Evolutionary conservation across 2,888 invertebrate species (phyloP), one percentile per base, ranked within the genome.

Genomic region (Tortrix viridana): DNA sequence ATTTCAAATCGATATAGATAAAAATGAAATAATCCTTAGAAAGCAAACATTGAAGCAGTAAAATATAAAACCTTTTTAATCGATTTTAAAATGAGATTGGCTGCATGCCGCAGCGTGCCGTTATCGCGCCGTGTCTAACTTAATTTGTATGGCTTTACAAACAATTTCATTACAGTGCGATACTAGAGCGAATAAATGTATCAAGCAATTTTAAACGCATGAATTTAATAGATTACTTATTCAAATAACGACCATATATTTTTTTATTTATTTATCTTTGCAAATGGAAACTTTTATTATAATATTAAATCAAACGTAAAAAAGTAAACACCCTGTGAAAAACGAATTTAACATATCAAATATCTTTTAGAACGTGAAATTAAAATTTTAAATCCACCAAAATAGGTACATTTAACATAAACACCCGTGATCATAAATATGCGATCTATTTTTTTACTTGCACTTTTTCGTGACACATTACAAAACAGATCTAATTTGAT

Each of bases 401-500:
- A 43, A n/a, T 23, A 23, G n/a, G n/a, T n/a, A 9, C 18, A 44
- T 19, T 9, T 14, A 48, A 22, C 16, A 16, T 26, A 26, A 7
- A 54, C 5, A 20, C n/a, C 12, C 7, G 4, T 19, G 26, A 20
- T 18, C 18, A 23, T 6, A 6, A 18, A 57, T 43, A 63, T 58
- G 47, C 48, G 58, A 53, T 48, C 22, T 14, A 48, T 63, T 63
- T 63, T 32, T 63, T 63, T 63, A 63, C 57, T 57, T 58, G 63
- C 63, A 53, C 53, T 58, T 58, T 63, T 48, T 23, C 32, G 53
- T 47, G 52, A 16, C 41, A 47, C 41, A 23, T 68, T 64, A 67
- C 62, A 64, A 65, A 64, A 66, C 57, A 61, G 43, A 52, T 65
- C 56, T 60, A 20, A 70, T 76, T 78, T 74, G 55, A 79, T 81